Evolutionary conservation across 1,140 invertebrate genomes (phyloP).

Genomic region (Anagrus nilaparvatae): DNA sequence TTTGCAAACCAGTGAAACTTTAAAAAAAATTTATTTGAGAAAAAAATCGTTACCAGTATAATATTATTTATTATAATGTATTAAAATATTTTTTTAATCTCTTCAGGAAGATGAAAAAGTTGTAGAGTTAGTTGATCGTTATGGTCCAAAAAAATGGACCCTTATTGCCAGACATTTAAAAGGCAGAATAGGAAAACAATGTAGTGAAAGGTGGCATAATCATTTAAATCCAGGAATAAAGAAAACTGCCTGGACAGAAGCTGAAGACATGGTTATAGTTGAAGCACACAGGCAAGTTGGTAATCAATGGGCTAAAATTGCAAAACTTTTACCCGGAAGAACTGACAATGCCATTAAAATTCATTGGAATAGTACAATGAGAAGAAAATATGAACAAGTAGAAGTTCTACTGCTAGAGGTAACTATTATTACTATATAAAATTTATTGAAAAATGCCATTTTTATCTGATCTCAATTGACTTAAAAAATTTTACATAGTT

Average conservation of each 20-base stretch:
- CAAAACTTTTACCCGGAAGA: conserved; percentile 84
- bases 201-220: conserved; percentile 94
- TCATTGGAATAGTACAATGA: conserved; percentile 98
- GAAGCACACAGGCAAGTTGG: conserved; percentile 79
- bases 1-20: neutral
- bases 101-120: conserved; percentile 90
- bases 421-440: too few relatives aligned
- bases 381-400: conserved; percentile 63
- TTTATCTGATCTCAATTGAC: too few relatives aligned
- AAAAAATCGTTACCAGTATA: too few relatives aligned
- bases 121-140: conserved; percentile 80
- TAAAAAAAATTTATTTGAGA: conserved; percentile 6
- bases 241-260: conserved; percentile 92
- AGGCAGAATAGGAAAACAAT: conserved; percentile 79
- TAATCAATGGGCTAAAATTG: conserved; percentile 97
- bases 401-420: conserved; percentile 36
- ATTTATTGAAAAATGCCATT: too few relatives aligned
- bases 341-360: conserved; percentile 99
- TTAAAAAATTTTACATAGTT: too few relatives aligned
- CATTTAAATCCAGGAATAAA: conserved; percentile 95
- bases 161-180: conserved; percentile 87
- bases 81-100: conserved; percentile 1
- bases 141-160: conserved; percentile 95
- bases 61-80: conserved; percentile 2
- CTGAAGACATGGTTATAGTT: conserved; percentile 88